Evolutionary conservation across 1,140 invertebrate genomes (phyloP).

Genomic region (Caerostris darwini): DNA sequence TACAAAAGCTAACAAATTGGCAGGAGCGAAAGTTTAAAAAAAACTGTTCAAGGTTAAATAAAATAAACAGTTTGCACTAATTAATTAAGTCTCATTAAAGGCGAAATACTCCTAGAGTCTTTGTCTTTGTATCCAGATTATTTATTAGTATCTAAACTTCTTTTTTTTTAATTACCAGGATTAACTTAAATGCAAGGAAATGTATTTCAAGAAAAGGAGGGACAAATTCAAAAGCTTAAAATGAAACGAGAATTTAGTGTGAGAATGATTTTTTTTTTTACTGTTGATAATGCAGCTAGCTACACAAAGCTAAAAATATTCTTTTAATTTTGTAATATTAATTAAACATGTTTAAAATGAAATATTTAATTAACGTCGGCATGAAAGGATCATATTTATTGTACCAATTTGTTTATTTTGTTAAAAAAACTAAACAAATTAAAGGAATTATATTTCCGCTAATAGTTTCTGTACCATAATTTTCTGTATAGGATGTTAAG

Average conservation of each 20-base stretch:
- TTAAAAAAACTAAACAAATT: too few relatives aligned
- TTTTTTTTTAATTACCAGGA: neutral
- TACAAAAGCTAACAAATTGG: neutral
- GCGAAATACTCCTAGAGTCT: neutral
- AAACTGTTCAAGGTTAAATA: neutral
- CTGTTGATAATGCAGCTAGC: neutral
- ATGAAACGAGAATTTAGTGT: neutral
- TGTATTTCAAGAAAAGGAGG: neutral
- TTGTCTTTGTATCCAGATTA: constrained; percentile 6
- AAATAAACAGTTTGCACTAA: neutral
- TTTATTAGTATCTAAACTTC: neutral
- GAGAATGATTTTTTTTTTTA: neutral
- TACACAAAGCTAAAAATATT: neutral
- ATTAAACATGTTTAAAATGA: neutral
- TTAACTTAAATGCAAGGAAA: constrained; percentile 7
- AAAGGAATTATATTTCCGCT: too few relatives aligned
- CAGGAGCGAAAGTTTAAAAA: neutral
- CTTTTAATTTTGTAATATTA: constrained; percentile 28
- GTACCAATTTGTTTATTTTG: too few relatives aligned
- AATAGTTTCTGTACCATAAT: too few relatives aligned
- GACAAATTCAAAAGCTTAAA: neutral
- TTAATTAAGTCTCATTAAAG: constrained; percentile 34
- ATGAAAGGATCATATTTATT: too few relatives aligned
- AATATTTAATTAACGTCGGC: neutral
- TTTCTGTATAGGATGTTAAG: too few relatives aligned